These are phyloP conservation scores for Mimachlamys varia DNA, from an alignment of 2,888 invertebrate genomes.

Conservation along the genomic window DNA sequence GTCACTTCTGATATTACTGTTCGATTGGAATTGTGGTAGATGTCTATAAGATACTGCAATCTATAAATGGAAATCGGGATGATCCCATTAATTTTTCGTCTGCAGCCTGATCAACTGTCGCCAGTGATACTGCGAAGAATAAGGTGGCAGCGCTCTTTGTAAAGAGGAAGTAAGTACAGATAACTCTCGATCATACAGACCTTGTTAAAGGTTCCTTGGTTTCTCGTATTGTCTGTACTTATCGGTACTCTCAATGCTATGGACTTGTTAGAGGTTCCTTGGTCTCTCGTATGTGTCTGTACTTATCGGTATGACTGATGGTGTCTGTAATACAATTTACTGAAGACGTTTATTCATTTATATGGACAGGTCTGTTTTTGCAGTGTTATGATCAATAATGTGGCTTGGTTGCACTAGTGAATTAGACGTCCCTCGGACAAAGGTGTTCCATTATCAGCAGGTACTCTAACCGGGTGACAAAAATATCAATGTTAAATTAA, in stretches of 20 bases:
- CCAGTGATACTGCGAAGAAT: background rate
- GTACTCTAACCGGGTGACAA: too few relatives aligned
- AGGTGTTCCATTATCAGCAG: too few relatives aligned
- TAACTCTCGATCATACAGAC: background rate
- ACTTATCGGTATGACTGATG: background rate
- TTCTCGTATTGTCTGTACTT: too few relatives aligned
- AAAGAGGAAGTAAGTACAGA: background rate
- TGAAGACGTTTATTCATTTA: background rate
- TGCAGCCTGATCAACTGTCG: background rate
- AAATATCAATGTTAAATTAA: too few relatives aligned
- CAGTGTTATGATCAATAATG: background rate
- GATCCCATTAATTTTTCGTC: background rate
- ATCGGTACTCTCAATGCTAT: background rate
- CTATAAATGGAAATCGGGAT: background rate
- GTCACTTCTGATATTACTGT: background rate
- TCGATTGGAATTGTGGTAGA: background rate
- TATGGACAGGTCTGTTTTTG: too few relatives aligned
- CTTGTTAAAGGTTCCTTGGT: background rate
- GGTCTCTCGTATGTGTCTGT: too few relatives aligned
- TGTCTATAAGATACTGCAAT: background rate
- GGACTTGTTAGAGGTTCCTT: background rate
- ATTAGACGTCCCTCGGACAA: too few relatives aligned
- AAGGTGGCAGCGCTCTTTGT: background rate
- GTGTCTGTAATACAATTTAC: background rate
- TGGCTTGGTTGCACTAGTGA: background rate